phyloP scores from a whole-genome alignment of 1,140 invertebrate genomes.

The Babylonia areolata region DNA sequence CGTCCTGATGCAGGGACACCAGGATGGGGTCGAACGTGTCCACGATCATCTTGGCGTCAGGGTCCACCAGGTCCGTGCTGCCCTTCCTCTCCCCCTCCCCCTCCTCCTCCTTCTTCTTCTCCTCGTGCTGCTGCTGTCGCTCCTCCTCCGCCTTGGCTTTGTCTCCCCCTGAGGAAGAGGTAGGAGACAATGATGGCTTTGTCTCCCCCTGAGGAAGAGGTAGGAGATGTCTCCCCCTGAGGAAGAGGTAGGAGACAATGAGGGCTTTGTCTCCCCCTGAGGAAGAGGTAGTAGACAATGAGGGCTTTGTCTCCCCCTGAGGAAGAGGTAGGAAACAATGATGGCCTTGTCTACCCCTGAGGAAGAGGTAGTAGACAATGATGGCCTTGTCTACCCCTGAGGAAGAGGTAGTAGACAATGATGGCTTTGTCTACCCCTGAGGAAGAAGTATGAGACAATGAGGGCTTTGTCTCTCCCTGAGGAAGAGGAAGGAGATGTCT shows the following conservation, averaged over 20 bases:
- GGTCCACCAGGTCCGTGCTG: constrained; percentile 38
- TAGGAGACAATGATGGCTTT: background rate
- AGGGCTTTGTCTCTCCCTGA: too few relatives aligned
- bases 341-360: too few relatives aligned
- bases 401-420: too few relatives aligned
- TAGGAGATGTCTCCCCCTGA: background rate
- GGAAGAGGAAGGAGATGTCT: too few relatives aligned
- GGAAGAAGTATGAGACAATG: too few relatives aligned
- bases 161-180: background rate
- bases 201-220: background rate
- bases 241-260: background rate
- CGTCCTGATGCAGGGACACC: constrained; percentile 70
- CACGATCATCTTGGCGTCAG: constrained; percentile 65
- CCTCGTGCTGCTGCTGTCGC: background rate
- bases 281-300: too few relatives aligned
- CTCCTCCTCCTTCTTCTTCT: constrained; percentile 21
- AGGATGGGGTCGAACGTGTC: constrained; percentile 67
- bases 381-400: too few relatives aligned
- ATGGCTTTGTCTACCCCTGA: too few relatives aligned
- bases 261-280: too few relatives aligned
- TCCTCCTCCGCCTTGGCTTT: background rate
- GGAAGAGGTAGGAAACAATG: too few relatives aligned
- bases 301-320: too few relatives aligned
- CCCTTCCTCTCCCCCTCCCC: constrained; percentile 44
- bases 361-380: too few relatives aligned